Evolutionary conservation across 2,113 vertebrate genomes (phyloP), one percentile per base, ranked within the genome.

Genomic region (Hippopotamus amphibius): DNA sequence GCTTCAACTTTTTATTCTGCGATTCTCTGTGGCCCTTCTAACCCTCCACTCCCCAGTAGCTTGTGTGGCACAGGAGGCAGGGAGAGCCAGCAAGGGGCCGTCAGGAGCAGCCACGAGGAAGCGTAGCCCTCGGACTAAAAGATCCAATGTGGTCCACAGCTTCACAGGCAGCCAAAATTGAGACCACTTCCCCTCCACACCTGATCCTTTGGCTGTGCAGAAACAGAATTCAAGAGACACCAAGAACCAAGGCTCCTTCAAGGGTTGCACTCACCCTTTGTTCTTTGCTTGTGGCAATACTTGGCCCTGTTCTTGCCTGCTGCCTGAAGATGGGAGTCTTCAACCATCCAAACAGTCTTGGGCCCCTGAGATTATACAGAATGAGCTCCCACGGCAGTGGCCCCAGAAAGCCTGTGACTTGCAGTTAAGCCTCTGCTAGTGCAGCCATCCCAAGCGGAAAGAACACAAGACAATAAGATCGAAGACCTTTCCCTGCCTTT

Each of bases 371-470:
- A 22, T 69, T 80, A n/a, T 2, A 88, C 0, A 28, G 33, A 68
- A 66, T 1, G 0, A 84, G 24, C 26, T 83, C 63, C 50, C 2
- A 2, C 1, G 10, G 37, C 0, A 15, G 48, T 5, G 16, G 33
- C 50, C 24, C 30, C 76, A 68, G 55, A 72, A 37, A 79, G 48
- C 37, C 65, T 55, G 22, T 11, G 55, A 89, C 6, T 37, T 7
- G 3, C 11, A 71, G 53, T 66, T n/a, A 33, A 30, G 53, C 26
- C 53, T 82, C 72, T 48, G 53, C 15, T 7, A 16, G 37, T 26
- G 4, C 26, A 80, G 43, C 13, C 4, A 8, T 10, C 5, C 43
- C 24, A 28, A 14, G 2, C 43, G 24, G 63, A 33, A 63, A 57
- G n/a, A 13, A 21, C 19, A 2, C 2, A 6, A 63, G 3, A 71